Evolutionary conservation across 2,113 vertebrate species (phyloP).

Genomic region (Scatophagus argus): DNA sequence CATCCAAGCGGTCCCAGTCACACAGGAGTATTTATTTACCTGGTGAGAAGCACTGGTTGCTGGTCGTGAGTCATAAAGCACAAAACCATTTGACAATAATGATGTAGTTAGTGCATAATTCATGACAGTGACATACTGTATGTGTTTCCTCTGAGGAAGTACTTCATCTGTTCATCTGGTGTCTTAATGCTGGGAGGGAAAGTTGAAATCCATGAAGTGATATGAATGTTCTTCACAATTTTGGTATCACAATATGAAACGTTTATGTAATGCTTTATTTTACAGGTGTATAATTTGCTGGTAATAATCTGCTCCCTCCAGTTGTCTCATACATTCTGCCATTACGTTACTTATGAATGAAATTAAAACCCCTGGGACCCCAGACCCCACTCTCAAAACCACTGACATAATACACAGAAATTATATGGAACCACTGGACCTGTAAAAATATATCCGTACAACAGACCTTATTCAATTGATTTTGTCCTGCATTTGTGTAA

Average conservation of each 20-base stretch:
- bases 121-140: conserved; percentile 1
- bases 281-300: no score
- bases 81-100: background rate
- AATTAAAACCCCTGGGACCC: no score
- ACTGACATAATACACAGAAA: no score
- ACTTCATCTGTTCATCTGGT: background rate
- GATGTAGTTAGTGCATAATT: conserved; percentile 14
- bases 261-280: no score
- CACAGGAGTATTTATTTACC: background rate
- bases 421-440: no score
- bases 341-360: no score
- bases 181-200: background rate
- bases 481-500: background rate
- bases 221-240: no score
- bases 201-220: background rate
- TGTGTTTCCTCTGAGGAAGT: background rate
- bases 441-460: background rate
- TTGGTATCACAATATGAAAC: background rate
- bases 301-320: no score
- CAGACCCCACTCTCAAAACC: no score
- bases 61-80: conserved; percentile 1
- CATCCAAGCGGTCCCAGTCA: background rate
- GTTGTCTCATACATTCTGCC: no score
- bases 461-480: background rate
- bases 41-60: background rate